Evolutionary conservation across 2,888 invertebrate genomes (phyloP), one percentile per base, ranked within the genome.

Genomic region (Hyppa rectilinea): DNA sequence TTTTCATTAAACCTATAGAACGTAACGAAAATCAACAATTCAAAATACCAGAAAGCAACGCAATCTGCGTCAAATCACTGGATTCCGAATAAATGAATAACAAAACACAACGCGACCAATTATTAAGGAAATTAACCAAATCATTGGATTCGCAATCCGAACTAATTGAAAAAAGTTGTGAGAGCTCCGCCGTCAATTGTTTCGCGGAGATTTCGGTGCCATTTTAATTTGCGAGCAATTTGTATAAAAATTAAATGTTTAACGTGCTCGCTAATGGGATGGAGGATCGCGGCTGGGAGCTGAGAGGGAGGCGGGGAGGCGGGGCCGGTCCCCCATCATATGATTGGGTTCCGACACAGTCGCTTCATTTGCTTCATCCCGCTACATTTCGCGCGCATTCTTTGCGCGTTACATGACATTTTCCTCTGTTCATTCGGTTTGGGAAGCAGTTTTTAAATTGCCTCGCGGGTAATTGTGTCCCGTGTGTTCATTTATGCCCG

Each of bases 211-310:
- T 78, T 75, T 71, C 69, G 65, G 50, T 79, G 65, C 75, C 75
- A 78, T 85, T 86, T 86, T 84, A 84, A 88, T 88, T 88, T 87
- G 83, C 82, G 63, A 87, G 83, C 85, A 87, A 87, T 87, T 88
- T 88, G 88, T 87, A 83, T 84, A 85, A 87, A 87, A 87, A 87
- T 85, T 88, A 87, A 87, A 86, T 85, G 84, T 79, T 85, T 82
- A 80, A 86, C 78, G 82, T 77, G 63, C 70, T 68, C 63, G 79
- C 74, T 83, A 84, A 84, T 83, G 77, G 85, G 65, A 49, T 26
- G 74, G 74, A 63, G 31, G 55, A 23, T 23, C n/a, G 31, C 12
- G 49, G 56, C 29, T 20, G 52, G 26, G 0, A n/a, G n/a, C 4
- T 6, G 34, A 31, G 31, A 34, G 40, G 20, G 12, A 4, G 17